Percentiles rank a stretch among this genome's conserved stretches.
Evolutionary conservation across 30 jellyfish, hydroid and myxozoan genomes (phyloP).

Genomic region (Aurelia sp.): DNA sequence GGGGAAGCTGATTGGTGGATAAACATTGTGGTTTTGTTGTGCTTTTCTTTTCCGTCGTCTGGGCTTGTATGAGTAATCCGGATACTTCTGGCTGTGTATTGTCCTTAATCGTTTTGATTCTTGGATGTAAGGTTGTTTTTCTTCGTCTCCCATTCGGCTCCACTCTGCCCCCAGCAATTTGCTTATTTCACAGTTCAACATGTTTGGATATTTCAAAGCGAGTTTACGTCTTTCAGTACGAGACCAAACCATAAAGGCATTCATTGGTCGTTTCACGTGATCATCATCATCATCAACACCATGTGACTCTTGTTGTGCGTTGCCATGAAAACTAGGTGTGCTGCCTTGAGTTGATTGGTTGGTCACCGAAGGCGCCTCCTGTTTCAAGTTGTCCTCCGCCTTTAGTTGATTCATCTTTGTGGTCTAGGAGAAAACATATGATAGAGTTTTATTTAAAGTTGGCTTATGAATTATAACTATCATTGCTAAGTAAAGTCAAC

Average conservation of each 20-base stretch:
- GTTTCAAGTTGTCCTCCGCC: constrained; percentile 60
- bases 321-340: constrained; percentile 47
- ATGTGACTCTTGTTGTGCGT: constrained; percentile 36
- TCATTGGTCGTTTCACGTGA: constrained; percentile 99
- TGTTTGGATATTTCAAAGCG: constrained; percentile 97
- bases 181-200: constrained; percentile 98
- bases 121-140: constrained; percentile 94
- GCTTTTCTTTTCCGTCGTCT: constrained; percentile 96
- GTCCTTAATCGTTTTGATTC: constrained; percentile 93
- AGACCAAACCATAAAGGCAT: constrained; percentile 99
- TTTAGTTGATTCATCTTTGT: constrained; percentile 71
- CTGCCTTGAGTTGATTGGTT: constrained; percentile 46
- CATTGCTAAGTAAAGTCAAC: too few species aligned
- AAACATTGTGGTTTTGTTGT: constrained; percentile 87
- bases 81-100: constrained; percentile 97
- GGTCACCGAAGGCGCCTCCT: constrained; percentile 44
- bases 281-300: constrained; percentile 93
- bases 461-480: too few species aligned
- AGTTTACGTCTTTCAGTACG: constrained; percentile 97
- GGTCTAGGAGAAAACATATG: background rate
- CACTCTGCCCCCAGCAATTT: constrained; percentile 99
- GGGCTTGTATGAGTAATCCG: constrained; percentile 99
- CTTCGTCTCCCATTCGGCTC: constrained; percentile 99
- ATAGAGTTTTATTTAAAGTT: too few species aligned
- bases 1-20: constrained; percentile 95